A percentile compares a stretch with the other conserved stretches of the same genome.
phyloP scores from a whole-genome alignment of 2,888 invertebrate species.

The Drosophila ezoana region DNA sequence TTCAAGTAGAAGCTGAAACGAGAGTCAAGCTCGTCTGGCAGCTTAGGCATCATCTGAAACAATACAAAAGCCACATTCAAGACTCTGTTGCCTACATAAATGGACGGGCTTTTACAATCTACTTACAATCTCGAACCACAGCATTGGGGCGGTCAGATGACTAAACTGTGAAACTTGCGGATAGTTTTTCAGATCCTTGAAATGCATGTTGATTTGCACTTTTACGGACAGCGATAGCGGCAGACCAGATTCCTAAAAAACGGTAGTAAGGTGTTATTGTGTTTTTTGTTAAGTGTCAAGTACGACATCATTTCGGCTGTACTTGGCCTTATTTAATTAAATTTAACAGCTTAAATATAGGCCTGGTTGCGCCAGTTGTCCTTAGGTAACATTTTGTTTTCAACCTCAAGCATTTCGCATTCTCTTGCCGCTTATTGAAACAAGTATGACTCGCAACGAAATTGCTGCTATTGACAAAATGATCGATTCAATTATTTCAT shows the following conservation, averaged over 20 bases:
- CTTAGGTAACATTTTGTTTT: conserved; percentile 25
- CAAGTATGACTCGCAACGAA: conserved; percentile 48
- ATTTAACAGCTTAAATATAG: conserved; percentile 58
- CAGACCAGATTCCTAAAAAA: conserved; percentile 89
- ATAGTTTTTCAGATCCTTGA: conserved; percentile 89
- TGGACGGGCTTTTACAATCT: conserved; percentile 21
- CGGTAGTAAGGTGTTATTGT: conserved; percentile 23
- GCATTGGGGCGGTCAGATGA: conserved; percentile 90
- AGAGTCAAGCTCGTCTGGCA: conserved; percentile 87
- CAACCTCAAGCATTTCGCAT: conserved; percentile 15
- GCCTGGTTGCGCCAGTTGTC: conserved; percentile 44
- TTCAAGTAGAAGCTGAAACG: conserved; percentile 91
- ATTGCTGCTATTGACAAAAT: conserved; percentile 47
- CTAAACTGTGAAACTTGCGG: conserved; percentile 89
- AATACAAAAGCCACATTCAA: conserved; percentile 7
- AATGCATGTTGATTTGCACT: conserved; percentile 94
- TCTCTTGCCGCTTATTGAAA: conserved; percentile 18
- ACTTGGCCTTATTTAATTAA: conserved; percentile 70
- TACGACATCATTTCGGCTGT: conserved; percentile 47
- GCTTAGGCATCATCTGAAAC: conserved; percentile 89
- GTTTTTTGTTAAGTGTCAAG: conserved; percentile 28
- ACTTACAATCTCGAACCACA: conserved; percentile 97
- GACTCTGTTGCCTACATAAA: background rate
- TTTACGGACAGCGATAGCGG: conserved; percentile 92
- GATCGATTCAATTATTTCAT: conserved; percentile 43